phyloP scores from a whole-genome alignment of 2,797 vertebrate genomes.

The Pangasius sanitwongsei region DNA sequence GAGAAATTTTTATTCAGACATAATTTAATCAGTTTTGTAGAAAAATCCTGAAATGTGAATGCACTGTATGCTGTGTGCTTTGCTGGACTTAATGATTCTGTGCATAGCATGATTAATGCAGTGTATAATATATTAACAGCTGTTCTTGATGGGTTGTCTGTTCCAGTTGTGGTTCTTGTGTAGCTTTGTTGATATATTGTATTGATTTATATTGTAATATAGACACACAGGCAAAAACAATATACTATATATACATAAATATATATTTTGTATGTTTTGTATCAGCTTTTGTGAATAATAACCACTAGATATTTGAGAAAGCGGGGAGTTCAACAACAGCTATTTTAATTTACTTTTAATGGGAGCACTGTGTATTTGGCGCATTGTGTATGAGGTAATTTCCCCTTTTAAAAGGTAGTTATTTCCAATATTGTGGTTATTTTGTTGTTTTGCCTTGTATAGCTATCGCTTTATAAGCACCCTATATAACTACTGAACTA shows the following conservation, averaged over 20 bases:
- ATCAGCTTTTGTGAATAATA: neutral
- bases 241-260: neutral
- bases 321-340: neutral
- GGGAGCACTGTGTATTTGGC: neutral
- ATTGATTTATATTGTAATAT: neutral
- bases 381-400: neutral
- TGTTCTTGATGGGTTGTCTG: neutral
- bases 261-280: neutral
- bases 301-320: neutral
- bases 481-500: neutral
- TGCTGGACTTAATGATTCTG: neutral
- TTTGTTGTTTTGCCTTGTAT: neutral
- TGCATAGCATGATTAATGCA: neutral
- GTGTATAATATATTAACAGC: neutral
- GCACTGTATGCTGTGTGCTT: neutral
- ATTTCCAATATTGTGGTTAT: neutral
- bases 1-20: neutral
- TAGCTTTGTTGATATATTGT: neutral
- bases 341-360: neutral
- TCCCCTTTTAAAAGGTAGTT: neutral
- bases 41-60: neutral
- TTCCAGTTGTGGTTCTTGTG: neutral
- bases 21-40: neutral
- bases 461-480: neutral
- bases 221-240: neutral